phyloP scores from a whole-genome alignment of 1,140 invertebrate genomes.

The Dolichoris vasculosae region DNA sequence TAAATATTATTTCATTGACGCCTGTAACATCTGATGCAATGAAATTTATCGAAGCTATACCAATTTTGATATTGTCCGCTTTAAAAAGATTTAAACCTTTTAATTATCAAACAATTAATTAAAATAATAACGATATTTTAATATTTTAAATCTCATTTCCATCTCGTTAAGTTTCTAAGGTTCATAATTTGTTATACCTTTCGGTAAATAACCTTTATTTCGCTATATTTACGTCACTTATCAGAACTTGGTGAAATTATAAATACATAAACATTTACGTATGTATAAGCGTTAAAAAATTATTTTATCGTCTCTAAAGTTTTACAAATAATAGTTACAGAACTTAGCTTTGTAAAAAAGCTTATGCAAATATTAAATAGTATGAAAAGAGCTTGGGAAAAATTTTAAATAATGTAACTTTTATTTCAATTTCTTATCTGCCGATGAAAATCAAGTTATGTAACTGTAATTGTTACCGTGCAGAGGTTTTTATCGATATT shows the following conservation, averaged over 20 bases:
- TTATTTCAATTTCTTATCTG: background rate
- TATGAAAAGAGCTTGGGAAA: background rate
- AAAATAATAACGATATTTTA: no score
- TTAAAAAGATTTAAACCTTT: background rate
- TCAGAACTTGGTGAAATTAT: background rate
- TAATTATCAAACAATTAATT: no score
- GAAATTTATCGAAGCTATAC: background rate
- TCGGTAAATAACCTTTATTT: background rate
- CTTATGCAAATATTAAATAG: background rate
- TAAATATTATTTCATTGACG: constrained; percentile 17
- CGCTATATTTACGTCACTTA: background rate
- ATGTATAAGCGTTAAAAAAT: background rate
- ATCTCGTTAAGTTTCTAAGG: background rate
- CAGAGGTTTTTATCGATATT: background rate
- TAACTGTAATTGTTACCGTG: background rate
- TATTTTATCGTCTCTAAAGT: background rate
- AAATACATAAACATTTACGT: no score
- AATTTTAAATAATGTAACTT: background rate
- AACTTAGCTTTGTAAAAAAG: background rate
- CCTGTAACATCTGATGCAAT: background rate
- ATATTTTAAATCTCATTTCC: background rate
- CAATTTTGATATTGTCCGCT: background rate
- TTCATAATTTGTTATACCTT: background rate
- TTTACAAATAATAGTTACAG: background rate
- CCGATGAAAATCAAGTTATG: background rate